Evolutionary conservation across 1,140 invertebrate species (phyloP).

Genomic region (Diachasmimorpha longicaudata): DNA sequence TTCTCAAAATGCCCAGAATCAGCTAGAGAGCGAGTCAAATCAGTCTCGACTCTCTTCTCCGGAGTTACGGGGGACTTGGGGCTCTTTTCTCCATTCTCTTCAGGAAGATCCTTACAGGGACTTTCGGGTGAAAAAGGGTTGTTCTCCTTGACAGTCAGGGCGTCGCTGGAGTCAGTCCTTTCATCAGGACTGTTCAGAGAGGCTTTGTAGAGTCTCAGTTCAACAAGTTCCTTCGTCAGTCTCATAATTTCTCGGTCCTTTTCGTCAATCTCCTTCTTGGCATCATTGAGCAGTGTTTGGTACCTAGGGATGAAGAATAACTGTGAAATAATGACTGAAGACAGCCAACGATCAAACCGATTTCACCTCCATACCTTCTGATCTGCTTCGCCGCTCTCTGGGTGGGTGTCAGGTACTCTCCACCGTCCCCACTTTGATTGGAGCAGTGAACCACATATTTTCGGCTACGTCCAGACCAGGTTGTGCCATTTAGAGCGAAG

Average conservation of each 20-base stretch:
- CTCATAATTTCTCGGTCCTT: constrained; percentile 82
- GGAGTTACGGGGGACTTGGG: constrained; percentile 33
- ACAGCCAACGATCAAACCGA: too few species aligned
- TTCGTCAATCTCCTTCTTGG: constrained; percentile 76
- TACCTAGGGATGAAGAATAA: background rate
- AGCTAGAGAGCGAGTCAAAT: constrained; percentile 68
- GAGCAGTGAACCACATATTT: constrained; percentile 85
- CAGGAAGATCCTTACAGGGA: constrained; percentile 47
- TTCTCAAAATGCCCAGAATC: constrained; percentile 89
- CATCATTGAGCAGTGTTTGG: constrained; percentile 72
- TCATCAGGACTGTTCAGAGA: constrained; percentile 75
- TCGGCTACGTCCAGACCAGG: constrained; percentile 67
- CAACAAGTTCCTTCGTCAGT: constrained; percentile 82
- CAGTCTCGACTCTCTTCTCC: constrained; percentile 35
- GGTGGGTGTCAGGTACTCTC: constrained; percentile 86
- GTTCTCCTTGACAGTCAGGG: constrained; percentile 74
- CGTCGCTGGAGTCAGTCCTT: constrained; percentile 75
- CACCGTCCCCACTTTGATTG: constrained; percentile 73
- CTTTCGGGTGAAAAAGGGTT: constrained; percentile 60
- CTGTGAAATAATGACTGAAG: background rate
- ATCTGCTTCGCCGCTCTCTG: constrained; percentile 82
- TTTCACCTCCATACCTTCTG: constrained; percentile 55
- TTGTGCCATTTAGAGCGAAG: constrained; percentile 81
- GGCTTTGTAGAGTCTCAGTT: constrained; percentile 78
- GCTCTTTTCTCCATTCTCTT: constrained; percentile 29